A percentile compares a stretch with the other conserved stretches of the same genome.
Conservation (phyloP, 2,797 vertebrate species). For the Cetoscarus ocellatus region DNA sequence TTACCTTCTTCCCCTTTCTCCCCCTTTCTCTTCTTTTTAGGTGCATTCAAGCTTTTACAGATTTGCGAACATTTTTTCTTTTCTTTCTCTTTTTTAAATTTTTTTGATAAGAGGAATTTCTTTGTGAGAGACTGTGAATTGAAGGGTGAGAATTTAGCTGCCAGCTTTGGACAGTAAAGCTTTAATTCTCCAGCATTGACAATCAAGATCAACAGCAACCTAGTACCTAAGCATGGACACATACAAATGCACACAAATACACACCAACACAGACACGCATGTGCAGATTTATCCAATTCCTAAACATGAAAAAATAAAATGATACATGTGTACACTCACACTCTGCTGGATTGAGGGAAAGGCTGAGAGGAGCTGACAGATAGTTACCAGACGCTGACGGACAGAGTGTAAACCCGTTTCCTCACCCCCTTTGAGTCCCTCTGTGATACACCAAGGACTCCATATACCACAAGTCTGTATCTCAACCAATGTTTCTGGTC, state of each 20-base stretch:
- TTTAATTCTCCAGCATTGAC: slow-evolving; percentile 90
- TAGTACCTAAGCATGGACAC: slow-evolving; percentile 64
- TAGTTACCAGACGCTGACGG: slow-evolving; percentile 71
- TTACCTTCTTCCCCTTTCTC: slow-evolving; percentile 21
- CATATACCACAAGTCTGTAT: slow-evolving; percentile 63
- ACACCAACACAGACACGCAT: slow-evolving; percentile 48
- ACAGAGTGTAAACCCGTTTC: slow-evolving; percentile 69
- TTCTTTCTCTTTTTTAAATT: slow-evolving; percentile 4
- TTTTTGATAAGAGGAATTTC: slow-evolving; percentile 77
- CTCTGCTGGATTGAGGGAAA: slow-evolving; percentile 70
- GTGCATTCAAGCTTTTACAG: slow-evolving; percentile 83
- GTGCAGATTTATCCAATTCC: slow-evolving; percentile 69
- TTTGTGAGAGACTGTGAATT: slow-evolving; percentile 81
- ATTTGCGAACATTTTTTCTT: slow-evolving; percentile 78
- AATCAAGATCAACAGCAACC: slow-evolving; percentile 86
- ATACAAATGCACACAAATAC: slow-evolving; percentile 29
- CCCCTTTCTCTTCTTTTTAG: slow-evolving; percentile 68
- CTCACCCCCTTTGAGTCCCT: slow-evolving; percentile 53
- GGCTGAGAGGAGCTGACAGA: slow-evolving; percentile 69
- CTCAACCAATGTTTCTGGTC: slow-evolving; percentile 54
- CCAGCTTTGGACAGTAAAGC: slow-evolving; percentile 83
- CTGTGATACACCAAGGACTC: slow-evolving; percentile 61
- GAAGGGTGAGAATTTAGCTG: slow-evolving; percentile 85
- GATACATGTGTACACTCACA: slow-evolving; percentile 66
- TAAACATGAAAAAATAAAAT: slow-evolving; percentile 63